Percentiles rank a stretch among this genome's conserved stretches.
Evolutionary conservation across 2,888 invertebrate genomes (phyloP).

Genomic region (Pecten maximus): DNA sequence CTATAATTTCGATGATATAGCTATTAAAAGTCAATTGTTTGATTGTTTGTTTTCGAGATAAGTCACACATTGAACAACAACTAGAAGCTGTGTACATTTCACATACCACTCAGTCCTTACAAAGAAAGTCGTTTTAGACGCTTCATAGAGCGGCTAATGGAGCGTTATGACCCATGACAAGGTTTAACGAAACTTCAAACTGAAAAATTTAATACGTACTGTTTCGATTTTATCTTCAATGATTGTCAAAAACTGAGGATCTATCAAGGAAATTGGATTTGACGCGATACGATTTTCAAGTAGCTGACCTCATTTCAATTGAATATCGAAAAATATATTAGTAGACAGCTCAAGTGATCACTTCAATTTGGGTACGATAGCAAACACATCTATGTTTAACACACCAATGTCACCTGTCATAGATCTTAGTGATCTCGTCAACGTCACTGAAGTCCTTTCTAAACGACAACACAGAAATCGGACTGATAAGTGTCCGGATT

Average conservation of each 20-base stretch:
- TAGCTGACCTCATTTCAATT: background rate
- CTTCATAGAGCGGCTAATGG: background rate
- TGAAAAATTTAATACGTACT: background rate
- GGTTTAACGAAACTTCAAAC: background rate
- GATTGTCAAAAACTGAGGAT: background rate
- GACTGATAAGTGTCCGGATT: slow-evolving; percentile 27
- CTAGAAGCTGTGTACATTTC: background rate
- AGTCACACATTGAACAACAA: background rate
- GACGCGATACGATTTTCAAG: background rate
- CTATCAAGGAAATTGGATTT: background rate
- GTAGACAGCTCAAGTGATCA: background rate
- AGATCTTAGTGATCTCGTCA: background rate
- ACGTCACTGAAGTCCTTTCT: background rate
- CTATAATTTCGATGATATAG: background rate
- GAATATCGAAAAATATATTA: background rate
- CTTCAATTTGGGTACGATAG: background rate
- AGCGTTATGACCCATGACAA: slow-evolving; percentile 9
- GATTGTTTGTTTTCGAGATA: background rate
- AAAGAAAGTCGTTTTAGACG: slow-evolving; percentile 20
- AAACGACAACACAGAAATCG: background rate
- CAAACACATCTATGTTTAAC: background rate
- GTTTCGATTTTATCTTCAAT: background rate
- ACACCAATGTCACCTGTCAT: background rate
- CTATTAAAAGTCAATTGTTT: slow-evolving; percentile 28
- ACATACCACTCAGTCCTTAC: background rate